These are phyloP conservation scores for Mastacembelus armatus DNA, from an alignment of 2,797 vertebrate species.

Conservation along the genomic window DNA sequence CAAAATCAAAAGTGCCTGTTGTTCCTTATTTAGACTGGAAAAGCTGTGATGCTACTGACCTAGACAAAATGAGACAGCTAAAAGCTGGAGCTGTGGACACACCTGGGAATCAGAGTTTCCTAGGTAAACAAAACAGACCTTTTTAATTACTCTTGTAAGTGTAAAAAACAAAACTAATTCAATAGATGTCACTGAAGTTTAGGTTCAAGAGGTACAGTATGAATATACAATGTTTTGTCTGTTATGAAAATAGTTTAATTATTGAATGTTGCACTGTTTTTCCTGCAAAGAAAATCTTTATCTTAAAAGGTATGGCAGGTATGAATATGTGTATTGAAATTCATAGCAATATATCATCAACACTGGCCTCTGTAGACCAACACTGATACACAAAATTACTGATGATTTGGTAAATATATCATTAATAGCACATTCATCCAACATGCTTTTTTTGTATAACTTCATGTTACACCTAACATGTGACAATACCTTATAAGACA, in stretches of 20 bases:
- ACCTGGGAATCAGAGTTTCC: constrained; percentile 24
- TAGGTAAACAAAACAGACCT: constrained; percentile 10
- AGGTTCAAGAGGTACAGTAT: too few species aligned
- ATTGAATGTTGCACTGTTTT: too few species aligned
- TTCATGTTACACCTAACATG: background rate
- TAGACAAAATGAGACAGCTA: constrained; percentile 6
- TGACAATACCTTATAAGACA: background rate
- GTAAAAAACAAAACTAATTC: constrained; percentile 11
- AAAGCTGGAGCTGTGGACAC: constrained; percentile 4
- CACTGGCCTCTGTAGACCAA: background rate
- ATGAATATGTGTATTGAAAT: background rate
- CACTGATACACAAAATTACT: background rate
- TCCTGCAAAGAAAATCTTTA: too few species aligned
- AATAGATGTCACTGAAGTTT: too few species aligned
- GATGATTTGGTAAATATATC: background rate
- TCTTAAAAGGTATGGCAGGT: too few species aligned
- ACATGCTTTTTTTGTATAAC: background rate
- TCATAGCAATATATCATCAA: background rate
- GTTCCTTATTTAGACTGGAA: constrained; percentile 6
- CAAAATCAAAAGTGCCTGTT: constrained; percentile 11
- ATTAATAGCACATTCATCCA: background rate
- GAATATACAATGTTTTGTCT: too few species aligned
- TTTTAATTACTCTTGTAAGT: too few species aligned
- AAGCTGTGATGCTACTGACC: constrained; percentile 23
- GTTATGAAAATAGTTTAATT: too few species aligned